Evolutionary conservation across 2,888 invertebrate genomes (phyloP).

Genomic region (Neria commutata): DNA sequence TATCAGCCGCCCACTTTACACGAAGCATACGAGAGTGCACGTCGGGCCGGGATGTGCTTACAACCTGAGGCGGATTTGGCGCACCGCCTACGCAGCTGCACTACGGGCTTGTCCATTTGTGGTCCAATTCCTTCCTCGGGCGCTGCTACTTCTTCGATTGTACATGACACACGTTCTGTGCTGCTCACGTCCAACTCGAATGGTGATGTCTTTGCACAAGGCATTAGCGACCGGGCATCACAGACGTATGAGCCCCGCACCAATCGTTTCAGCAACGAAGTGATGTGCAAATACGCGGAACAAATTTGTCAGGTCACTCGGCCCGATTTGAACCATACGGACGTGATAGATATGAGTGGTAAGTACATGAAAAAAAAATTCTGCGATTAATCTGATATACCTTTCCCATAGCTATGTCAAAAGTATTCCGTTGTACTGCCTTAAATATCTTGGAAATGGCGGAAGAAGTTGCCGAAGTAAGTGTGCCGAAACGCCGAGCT

Average conservation of each 20-base stretch:
- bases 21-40: conserved; percentile 40
- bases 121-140: conserved; percentile 6
- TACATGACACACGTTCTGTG: conserved; percentile 33
- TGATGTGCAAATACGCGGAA: conserved; percentile 37
- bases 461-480: neutral
- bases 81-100: conserved; percentile 46
- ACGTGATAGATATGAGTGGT: conserved; percentile 38
- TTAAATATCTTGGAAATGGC: conserved; percentile 24
- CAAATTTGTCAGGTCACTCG: conserved; percentile 31
- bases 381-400: neutral
- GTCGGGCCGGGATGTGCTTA: conserved; percentile 38
- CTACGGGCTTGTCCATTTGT: conserved; percentile 48
- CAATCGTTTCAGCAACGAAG: conserved; percentile 34
- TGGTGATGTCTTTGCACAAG: conserved; percentile 49
- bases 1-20: conserved; percentile 46
- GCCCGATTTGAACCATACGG: conserved; percentile 36
- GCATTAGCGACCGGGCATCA: conserved; percentile 26
- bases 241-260: conserved; percentile 31
- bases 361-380: conserved; percentile 10
- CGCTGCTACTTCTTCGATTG: conserved; percentile 17
- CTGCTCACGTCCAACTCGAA: conserved; percentile 49
- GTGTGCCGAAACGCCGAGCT: conserved; percentile 9
- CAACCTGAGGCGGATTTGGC: conserved; percentile 42
- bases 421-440: conserved; percentile 41
- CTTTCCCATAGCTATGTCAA: conserved; percentile 32